Conservation (phyloP, 2,888 invertebrate species). For the Carterocephalus palaemon region DNA sequence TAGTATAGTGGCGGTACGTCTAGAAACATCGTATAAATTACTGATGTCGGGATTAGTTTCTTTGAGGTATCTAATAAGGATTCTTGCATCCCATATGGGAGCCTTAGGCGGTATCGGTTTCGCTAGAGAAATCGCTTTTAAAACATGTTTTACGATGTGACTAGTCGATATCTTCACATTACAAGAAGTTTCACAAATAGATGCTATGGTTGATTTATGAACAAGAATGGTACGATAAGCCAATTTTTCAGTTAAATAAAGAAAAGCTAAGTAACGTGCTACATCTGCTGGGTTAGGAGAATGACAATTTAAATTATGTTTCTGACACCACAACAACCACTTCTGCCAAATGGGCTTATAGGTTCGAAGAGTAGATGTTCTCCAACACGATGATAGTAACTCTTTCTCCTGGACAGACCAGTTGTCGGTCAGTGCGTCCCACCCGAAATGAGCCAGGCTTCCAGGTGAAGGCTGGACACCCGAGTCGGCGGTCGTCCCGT, state of each 20-base stretch:
- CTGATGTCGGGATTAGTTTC: no score
- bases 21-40: no score
- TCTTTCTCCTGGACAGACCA: slow-evolving; percentile 22
- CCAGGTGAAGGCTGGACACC: slow-evolving; percentile 22
- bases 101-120: slow-evolving; percentile 13
- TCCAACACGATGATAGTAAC: slow-evolving; percentile 19
- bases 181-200: slow-evolving; percentile 27
- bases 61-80: no score
- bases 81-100: slow-evolving; percentile 28
- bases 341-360: slow-evolving; percentile 24
- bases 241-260: slow-evolving; percentile 18
- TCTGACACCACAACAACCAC: slow-evolving; percentile 17
- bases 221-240: slow-evolving; percentile 30
- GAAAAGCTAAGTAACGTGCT: not conserved
- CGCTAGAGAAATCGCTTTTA: slow-evolving; percentile 27
- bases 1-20: slow-evolving; percentile 20
- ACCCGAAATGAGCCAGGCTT: slow-evolving; percentile 29
- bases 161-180: slow-evolving; percentile 22
- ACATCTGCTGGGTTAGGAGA: slow-evolving; percentile 6
- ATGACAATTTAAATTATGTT: slow-evolving; percentile 22
- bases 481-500: no score
- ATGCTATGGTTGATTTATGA: slow-evolving; percentile 27
- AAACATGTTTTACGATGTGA: slow-evolving; percentile 24
- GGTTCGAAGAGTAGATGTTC: slow-evolving; percentile 26
- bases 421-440: slow-evolving; percentile 17